Conservation (phyloP, 1,140 invertebrate genomes). For the Tetraneura akinire region DNA sequence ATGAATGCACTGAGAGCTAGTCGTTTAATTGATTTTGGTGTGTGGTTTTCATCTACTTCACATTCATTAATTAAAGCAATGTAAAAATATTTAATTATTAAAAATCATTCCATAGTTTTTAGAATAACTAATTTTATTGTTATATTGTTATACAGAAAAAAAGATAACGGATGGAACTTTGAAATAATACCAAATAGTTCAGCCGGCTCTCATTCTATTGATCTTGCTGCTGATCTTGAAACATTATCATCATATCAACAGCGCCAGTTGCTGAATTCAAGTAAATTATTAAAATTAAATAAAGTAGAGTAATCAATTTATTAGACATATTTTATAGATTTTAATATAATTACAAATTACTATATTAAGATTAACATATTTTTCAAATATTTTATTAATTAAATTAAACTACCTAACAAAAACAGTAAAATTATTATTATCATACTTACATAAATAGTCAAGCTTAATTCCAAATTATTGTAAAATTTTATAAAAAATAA, state of each 20-base stretch:
- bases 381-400: too few species aligned
- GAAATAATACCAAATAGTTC: constrained; percentile 47
- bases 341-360: too few species aligned
- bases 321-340: too few species aligned
- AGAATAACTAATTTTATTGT: too few species aligned
- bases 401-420: too few species aligned
- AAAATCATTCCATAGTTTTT: too few species aligned
- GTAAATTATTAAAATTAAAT: not conserved
- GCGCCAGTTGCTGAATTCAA: constrained; percentile 33
- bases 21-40: constrained; percentile 62
- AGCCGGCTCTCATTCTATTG: constrained; percentile 32
- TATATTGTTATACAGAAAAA: constrained; percentile 33
- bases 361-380: too few species aligned
- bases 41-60: constrained; percentile 60
- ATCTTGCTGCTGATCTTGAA: constrained; percentile 44
- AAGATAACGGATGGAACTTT: constrained; percentile 19
- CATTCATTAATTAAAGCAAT: constrained; percentile 60
- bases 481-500: too few species aligned
- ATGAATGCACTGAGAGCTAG: constrained; percentile 55
- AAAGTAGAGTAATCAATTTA: too few species aligned
- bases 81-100: constrained; percentile 44
- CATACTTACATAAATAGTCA: too few species aligned
- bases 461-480: too few species aligned
- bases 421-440: too few species aligned
- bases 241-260: constrained; percentile 50